phyloP scores from a whole-genome alignment of 2,113 vertebrate genomes.

The Xiphophorus maculatus region DNA sequence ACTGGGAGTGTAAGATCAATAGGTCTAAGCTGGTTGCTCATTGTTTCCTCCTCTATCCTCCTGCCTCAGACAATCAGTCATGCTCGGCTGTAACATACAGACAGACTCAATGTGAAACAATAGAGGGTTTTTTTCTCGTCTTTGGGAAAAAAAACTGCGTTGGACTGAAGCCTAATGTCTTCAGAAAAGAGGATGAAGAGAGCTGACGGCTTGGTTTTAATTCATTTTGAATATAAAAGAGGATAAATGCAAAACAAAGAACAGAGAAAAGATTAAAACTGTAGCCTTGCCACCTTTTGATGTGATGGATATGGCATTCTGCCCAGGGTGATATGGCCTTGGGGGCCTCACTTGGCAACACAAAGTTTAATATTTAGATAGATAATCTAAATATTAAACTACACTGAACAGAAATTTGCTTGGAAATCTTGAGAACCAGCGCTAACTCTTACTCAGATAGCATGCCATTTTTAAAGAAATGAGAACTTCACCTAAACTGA shows the following conservation, averaged over 20 bases:
- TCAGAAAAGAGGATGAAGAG: constrained; percentile 67
- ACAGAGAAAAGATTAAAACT: not conserved
- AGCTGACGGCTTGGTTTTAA: constrained; percentile 48
- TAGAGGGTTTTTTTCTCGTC: constrained; percentile 18
- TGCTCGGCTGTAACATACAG: constrained; percentile 77
- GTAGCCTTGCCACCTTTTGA: not conserved
- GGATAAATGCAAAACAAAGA: constrained; percentile 33
- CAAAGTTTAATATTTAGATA: no score
- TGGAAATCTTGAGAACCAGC: not conserved
- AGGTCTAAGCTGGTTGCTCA: constrained; percentile 65
- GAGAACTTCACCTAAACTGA: not conserved
- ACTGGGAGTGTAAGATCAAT: constrained; percentile 68
- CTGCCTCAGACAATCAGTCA: constrained; percentile 76
- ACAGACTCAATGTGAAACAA: constrained; percentile 59
- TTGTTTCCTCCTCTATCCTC: constrained; percentile 57
- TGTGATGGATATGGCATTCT: not conserved
- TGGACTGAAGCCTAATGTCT: constrained; percentile 40
- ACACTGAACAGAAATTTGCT: no score
- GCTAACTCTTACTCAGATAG: no score
- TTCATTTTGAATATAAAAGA: constrained; percentile 52
- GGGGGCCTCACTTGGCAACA: no score
- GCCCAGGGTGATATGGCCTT: not conserved
- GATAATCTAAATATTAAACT: no score
- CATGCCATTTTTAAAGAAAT: no score
- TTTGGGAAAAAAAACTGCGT: constrained; percentile 30